These are phyloP conservation scores for Melanotus villosus DNA, from an alignment of 2,888 invertebrate species.

Conservation along the genomic window DNA sequence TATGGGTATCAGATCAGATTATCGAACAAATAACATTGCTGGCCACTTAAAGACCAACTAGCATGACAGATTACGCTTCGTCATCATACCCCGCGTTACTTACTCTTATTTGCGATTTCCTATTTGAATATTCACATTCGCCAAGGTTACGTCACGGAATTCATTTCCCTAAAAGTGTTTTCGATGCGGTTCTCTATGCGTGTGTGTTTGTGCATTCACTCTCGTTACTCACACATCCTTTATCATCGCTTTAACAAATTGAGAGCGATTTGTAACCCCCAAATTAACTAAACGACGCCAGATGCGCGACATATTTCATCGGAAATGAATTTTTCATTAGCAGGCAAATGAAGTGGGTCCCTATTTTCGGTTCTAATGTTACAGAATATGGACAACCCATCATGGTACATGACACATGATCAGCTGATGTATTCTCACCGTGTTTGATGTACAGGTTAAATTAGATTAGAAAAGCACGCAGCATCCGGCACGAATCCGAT, in stretches of 20 bases:
- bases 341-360: constrained; percentile 40
- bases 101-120: not conserved
- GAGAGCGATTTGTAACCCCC: constrained; percentile 48
- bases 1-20: constrained; percentile 41
- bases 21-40: constrained; percentile 29
- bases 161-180: not conserved
- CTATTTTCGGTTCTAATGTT: constrained; percentile 33
- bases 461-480: constrained; percentile 36
- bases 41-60: constrained; percentile 18
- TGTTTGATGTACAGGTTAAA: constrained; percentile 37
- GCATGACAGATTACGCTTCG: constrained; percentile 13
- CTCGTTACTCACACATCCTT: constrained; percentile 11
- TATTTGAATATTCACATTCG: too few species aligned
- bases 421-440: constrained; percentile 45
- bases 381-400: constrained; percentile 27
- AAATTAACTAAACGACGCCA: constrained; percentile 45
- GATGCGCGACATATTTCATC: constrained; percentile 45
- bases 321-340: constrained; percentile 48
- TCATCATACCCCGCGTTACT: not conserved
- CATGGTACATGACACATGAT: constrained; percentile 39
- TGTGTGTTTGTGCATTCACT: too few species aligned
- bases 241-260: constrained; percentile 37
- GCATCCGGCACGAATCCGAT: constrained; percentile 37
- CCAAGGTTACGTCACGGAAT: constrained; percentile 10
- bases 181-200: too few species aligned